Evolutionary conservation across 2,113 vertebrate species (phyloP).

Genomic region (Sturnus vulgaris): DNA sequence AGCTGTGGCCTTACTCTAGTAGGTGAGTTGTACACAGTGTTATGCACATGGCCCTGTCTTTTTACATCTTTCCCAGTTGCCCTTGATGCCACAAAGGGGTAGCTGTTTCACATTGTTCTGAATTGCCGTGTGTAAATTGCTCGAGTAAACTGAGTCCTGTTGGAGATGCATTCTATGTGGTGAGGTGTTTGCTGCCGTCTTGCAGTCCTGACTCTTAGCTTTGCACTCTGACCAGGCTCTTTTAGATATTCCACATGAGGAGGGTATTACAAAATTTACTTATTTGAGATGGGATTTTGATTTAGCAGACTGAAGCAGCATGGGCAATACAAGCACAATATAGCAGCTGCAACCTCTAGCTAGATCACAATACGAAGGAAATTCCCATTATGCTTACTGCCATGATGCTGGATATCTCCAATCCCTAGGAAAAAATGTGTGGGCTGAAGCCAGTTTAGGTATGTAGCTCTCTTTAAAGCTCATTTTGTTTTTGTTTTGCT

Average conservation of each 20-base stretch:
- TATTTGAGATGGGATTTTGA: background rate
- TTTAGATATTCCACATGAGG: background rate
- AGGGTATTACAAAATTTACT: background rate
- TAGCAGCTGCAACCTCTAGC: background rate
- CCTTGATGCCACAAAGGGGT: background rate
- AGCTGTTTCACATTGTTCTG: background rate
- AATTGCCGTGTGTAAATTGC: background rate
- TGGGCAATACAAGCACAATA: background rate
- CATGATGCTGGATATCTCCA: background rate
- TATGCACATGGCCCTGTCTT: background rate
- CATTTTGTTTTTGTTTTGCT: background rate
- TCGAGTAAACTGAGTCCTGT: background rate
- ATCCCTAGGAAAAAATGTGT: rapidly evolving
- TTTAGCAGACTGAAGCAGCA: background rate
- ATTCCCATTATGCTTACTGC: rapidly evolving
- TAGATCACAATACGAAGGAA: background rate
- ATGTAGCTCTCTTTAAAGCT: background rate
- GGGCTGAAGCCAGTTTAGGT: background rate
- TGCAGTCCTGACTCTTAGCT: background rate
- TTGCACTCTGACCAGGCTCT: background rate
- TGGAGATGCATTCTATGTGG: rapidly evolving
- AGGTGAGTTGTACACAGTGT: background rate
- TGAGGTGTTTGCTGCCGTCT: background rate
- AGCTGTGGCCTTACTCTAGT: background rate
- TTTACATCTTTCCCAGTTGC: background rate